phyloP scores from a whole-genome alignment of 1,140 invertebrate species.

The Pteromalus puparum region DNA sequence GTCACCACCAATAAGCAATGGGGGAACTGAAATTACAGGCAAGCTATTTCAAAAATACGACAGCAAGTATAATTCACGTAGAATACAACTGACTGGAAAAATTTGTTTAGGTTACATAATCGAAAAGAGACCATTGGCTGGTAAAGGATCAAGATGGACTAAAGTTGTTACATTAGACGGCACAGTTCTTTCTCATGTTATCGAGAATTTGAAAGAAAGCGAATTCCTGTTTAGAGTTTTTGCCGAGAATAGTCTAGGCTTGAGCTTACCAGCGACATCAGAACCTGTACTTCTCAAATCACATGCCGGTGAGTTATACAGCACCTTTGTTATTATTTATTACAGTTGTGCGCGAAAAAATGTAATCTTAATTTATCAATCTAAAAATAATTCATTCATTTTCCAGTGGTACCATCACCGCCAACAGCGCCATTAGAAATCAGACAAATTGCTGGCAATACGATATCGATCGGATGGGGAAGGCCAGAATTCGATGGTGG shows the following conservation, averaged over 20 bases:
- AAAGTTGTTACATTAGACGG: conserved; percentile 91
- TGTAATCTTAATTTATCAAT: neutral
- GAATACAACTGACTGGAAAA: conserved; percentile 25
- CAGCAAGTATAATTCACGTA: conserved; percentile 23
- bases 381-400: conserved; percentile 42
- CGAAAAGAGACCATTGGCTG: conserved; percentile 87
- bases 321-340: neutral
- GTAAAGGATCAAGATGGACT: conserved; percentile 84
- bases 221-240: conserved; percentile 94
- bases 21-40: conserved; percentile 91
- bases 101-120: conserved; percentile 87
- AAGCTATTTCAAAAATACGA: conserved; percentile 35
- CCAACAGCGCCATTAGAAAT: conserved; percentile 93
- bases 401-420: conserved; percentile 89
- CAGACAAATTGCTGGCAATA: conserved; percentile 86
- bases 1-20: conserved; percentile 88
- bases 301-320: conserved; percentile 91
- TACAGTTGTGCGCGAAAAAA: neutral
- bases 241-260: conserved; percentile 92
- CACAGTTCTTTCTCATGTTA: conserved; percentile 83
- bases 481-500: conserved; percentile 95
- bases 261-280: conserved; percentile 87
- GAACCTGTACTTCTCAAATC: conserved; percentile 91
- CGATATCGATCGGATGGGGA: conserved; percentile 94
- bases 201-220: conserved; percentile 92